phyloP scores from a whole-genome alignment of 2,797 vertebrate species.

The Myotis pilosus region DNA sequence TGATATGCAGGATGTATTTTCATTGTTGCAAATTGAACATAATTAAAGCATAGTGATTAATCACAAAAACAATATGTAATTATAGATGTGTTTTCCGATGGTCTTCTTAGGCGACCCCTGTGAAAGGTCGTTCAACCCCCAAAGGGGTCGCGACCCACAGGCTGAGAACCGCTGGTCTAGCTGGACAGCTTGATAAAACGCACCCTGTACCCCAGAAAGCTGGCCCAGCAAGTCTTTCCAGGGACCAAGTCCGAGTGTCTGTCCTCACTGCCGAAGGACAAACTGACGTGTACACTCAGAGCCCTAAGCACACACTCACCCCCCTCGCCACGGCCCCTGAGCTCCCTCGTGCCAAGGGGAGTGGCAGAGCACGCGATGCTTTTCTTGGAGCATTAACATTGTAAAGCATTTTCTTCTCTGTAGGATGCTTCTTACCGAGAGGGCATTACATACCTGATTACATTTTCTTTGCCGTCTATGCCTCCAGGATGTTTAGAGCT shows the following conservation, averaged over 20 bases:
- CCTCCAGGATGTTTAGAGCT: not conserved
- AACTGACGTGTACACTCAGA: accelerated
- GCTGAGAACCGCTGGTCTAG: not conserved
- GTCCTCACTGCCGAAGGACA: not conserved
- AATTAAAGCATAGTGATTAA: no score
- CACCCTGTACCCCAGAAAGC: accelerated
- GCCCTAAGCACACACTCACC: not conserved
- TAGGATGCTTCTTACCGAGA: not conserved
- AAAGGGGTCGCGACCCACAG: no score
- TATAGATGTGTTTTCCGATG: no score
- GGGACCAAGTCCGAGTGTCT: accelerated
- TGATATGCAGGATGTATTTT: no score
- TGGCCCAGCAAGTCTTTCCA: not conserved
- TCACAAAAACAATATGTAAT: no score
- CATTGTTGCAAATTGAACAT: no score
- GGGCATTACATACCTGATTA: not conserved
- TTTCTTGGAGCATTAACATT: not conserved
- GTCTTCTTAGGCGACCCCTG: no score
- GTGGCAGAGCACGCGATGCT: accelerated
- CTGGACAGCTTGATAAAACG: not conserved
- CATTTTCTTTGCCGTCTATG: not conserved
- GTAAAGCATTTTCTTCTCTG: not conserved
- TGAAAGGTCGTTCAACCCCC: no score
- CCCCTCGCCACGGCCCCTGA: accelerated
- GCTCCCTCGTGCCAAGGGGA: not conserved